Percentiles rank a stretch among this genome's conserved stretches.
phyloP scores from a whole-genome alignment of 2,888 invertebrate genomes.

The Spatulosminthurus flaviceps region DNA sequence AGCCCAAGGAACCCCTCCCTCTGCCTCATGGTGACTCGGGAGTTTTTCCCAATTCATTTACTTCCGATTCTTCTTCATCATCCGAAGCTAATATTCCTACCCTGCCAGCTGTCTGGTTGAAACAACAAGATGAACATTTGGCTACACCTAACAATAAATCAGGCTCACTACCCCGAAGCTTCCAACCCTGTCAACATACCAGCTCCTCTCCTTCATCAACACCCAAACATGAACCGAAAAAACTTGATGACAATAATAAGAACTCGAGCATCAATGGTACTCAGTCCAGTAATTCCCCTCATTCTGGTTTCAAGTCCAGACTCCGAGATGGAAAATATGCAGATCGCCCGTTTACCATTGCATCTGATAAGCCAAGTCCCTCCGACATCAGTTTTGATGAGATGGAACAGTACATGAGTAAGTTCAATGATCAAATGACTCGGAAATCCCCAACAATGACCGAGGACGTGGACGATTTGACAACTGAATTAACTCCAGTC shows the following conservation, averaged over 20 bases:
- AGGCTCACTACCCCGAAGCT: conserved; percentile 81
- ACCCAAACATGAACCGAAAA: not conserved
- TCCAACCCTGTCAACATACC: conserved; percentile 74
- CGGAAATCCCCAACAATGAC: conserved; percentile 64
- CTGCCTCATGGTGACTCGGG: conserved; percentile 63
- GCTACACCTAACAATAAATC: conserved; percentile 76
- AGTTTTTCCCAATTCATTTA: conserved; percentile 63
- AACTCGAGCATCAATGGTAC: not conserved
- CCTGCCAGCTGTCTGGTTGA: conserved; percentile 76
- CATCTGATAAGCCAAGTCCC: conserved; percentile 72
- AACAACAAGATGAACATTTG: conserved; percentile 76
- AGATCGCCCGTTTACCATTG: conserved; percentile 77
- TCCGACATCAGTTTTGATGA: conserved; percentile 76
- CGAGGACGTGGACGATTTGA: conserved; percentile 65
- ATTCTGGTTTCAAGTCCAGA: conserved; percentile 55
- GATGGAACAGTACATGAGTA: conserved; percentile 68
- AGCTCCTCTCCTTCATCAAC: not conserved
- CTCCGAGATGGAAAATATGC: conserved; percentile 67
- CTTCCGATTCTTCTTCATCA: conserved; percentile 63
- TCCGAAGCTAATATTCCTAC: conserved; percentile 67
- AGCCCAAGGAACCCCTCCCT: conserved; percentile 54
- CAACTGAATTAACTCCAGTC: conserved; percentile 66
- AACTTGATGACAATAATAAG: not conserved
- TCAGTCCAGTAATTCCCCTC: conserved; percentile 7
- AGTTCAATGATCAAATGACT: conserved; percentile 61